Percentiles rank a stretch among this genome's conserved stretches.
Conservation (phyloP, 2,888 invertebrate genomes). For the Megastigmus dorsalis region DNA sequence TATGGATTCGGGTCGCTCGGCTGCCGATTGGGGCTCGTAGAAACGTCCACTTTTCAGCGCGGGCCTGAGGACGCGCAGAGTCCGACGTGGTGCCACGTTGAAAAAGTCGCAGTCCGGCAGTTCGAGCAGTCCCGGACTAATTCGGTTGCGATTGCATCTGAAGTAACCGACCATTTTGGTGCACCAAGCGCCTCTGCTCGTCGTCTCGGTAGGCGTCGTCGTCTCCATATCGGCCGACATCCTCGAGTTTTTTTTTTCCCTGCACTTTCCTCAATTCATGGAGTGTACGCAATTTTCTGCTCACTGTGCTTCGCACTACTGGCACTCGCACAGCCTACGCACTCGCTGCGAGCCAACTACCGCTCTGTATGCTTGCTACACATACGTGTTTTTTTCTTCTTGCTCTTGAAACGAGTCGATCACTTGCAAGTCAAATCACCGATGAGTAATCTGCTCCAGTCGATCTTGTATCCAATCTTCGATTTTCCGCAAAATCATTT, state of each 20-base stretch:
- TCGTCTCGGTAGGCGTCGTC: not conserved
- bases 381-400: too few species aligned
- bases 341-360: too few species aligned
- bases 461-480: too few species aligned
- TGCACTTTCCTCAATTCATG: too few species aligned
- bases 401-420: too few species aligned
- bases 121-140: constrained; percentile 66
- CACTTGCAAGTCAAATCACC: too few species aligned
- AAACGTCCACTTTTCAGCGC: constrained; percentile 19
- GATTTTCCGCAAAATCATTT: too few species aligned
- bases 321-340: too few species aligned
- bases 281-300: too few species aligned
- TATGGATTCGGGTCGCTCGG: constrained; percentile 67
- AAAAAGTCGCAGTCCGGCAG: constrained; percentile 70
- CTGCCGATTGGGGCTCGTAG: constrained; percentile 21
- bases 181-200: constrained; percentile 61
- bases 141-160: constrained; percentile 61
- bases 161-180: constrained; percentile 64
- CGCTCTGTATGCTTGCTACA: too few species aligned
- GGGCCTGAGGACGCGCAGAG: constrained; percentile 63
- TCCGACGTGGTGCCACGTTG: constrained; percentile 67
- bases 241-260: not conserved
- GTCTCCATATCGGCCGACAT: constrained; percentile 14
- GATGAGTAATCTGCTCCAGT: too few species aligned
- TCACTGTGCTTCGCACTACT: too few species aligned